These are phyloP conservation scores for Octomys mimax DNA, from an alignment of 2,797 vertebrate genomes.

Conservation along the genomic window DNA sequence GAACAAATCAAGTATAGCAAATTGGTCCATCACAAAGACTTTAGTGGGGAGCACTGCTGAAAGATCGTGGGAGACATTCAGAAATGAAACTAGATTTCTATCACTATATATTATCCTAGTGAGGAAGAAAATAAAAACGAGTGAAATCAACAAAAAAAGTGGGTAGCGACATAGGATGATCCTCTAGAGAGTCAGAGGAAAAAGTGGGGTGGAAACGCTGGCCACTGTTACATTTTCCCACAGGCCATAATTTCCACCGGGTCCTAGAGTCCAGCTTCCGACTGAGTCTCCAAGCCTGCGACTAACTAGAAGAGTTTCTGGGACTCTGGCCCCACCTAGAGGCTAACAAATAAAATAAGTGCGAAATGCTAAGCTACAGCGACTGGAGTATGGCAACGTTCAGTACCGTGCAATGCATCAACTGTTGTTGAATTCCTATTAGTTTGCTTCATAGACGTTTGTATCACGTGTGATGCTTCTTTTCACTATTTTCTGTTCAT, in stretches of 20 bases:
- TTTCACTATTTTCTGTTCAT: too few species aligned
- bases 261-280: neutral
- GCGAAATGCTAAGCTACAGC: neutral
- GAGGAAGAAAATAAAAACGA: conserved; percentile 21
- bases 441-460: too few species aligned
- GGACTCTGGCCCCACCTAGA: conserved; percentile 77
- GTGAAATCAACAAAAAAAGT: neutral
- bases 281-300: neutral
- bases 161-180: neutral
- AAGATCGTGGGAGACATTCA: conserved; percentile 17
- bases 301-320: conserved; percentile 48
- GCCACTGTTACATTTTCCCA: neutral
- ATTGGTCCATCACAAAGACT: neutral
- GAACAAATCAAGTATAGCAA: neutral
- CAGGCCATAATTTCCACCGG: accelerated
- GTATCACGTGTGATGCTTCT: too few species aligned
- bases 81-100: conserved; percentile 4
- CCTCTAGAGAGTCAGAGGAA: neutral
- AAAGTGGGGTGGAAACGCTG: neutral
- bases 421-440: too few species aligned
- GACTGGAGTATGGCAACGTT: neutral
- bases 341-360: conserved; percentile 8
- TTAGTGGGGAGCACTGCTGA: conserved; percentile 25
- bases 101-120: neutral
- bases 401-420: too few species aligned